These are phyloP conservation scores for Hofmannophila pseudospretella DNA, from an alignment of 2,888 invertebrate species.

Conservation along the genomic window DNA sequence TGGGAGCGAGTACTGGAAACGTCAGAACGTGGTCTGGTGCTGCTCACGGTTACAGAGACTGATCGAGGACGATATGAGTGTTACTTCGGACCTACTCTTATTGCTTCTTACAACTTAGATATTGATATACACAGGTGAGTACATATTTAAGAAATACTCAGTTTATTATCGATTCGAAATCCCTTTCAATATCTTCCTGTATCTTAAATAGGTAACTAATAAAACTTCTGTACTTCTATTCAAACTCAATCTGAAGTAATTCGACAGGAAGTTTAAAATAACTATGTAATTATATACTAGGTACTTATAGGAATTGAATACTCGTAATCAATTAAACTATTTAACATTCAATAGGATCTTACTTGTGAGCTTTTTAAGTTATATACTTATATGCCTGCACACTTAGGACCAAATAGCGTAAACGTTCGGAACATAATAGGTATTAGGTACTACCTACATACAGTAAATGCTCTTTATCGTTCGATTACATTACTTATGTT, in stretches of 20 bases:
- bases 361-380: not conserved
- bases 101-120: conserved; percentile 78
- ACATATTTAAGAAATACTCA: no score
- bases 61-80: conserved; percentile 80
- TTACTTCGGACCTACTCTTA: conserved; percentile 74
- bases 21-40: conserved; percentile 77
- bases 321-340: conserved; percentile 1
- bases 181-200: no score
- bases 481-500: no score
- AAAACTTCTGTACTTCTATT: not conserved
- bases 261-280: not conserved
- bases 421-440: no score
- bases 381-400: not conserved
- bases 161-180: no score
- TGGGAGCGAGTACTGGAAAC: conserved; percentile 79
- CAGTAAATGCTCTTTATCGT: no score
- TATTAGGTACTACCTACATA: no score
- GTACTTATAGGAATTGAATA: not conserved
- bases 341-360: not conserved
- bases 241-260: not conserved
- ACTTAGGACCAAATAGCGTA: no score
- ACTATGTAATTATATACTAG: not conserved
- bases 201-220: no score
- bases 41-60: conserved; percentile 76
- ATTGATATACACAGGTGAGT: conserved; percentile 75